Base-by-base conservation (phyloP, 2,113 vertebrate species). In the Channa argus region DNA sequence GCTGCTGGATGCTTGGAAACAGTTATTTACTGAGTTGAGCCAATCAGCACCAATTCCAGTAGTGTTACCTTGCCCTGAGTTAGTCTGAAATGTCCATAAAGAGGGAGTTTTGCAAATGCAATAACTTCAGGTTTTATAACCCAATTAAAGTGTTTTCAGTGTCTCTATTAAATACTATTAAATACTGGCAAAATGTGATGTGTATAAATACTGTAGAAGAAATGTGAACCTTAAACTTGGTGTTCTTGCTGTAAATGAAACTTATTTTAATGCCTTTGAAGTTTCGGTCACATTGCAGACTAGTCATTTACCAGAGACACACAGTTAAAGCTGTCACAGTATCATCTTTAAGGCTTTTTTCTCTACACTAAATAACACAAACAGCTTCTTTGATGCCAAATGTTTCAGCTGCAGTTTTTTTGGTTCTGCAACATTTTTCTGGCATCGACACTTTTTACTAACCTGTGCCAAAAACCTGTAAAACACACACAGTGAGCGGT, bases 361-460 rank as follows among this genome's bases (percentile, higher is more conserved):
- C 13, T 15, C n/a, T 6, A 36, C 24, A 36, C 49, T 73, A 45
- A 77, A 74, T 71, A 74, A 74, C 50, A 82, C 68, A 45, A 82
- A 85, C n/a, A 54, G 55, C 39, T 71, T 82, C 39, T 82, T 71
- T 80, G 69, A 86, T 3, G 69, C 82, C 77, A 79, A 85, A 76
- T 83, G 75, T 82, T 84, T 87, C 54, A 39, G 45, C 63, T 76
- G 44, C 64, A 83, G 56, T 39, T 71, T 81, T 80, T 59, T 81
- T 86, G 63, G 74, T 64, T 74, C 63, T 59, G 41, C 47, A 78
- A 63, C 50, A 36, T 62, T 74, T 74, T 54, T 24, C 24, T 88
- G 88, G 84, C 84, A 83, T 41, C 52, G 43, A 11, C 69, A 85
- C 63, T 69, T 79, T 78, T 85, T 46, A 55, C 53, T 70, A 66